Evolutionary conservation across 1,140 invertebrate species (phyloP).

Genomic region (Lepidurus apus): DNA sequence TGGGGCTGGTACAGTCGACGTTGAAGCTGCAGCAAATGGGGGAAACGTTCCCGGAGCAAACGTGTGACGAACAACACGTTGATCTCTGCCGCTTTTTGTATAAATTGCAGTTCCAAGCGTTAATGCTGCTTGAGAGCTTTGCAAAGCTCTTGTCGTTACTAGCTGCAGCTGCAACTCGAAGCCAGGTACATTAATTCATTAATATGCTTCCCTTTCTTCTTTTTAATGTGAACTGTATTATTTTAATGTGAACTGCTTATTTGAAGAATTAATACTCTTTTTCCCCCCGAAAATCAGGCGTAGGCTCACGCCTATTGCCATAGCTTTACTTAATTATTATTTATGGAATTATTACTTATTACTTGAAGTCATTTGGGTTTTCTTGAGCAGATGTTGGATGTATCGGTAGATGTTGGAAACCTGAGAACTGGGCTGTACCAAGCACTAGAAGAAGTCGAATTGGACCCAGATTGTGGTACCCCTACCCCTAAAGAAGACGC

Average conservation of each 20-base stretch:
- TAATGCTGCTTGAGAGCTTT: slow-evolving; percentile 83
- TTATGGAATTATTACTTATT: slow-evolving; percentile 2
- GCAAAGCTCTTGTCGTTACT: slow-evolving; percentile 75
- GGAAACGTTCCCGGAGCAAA: slow-evolving; percentile 51
- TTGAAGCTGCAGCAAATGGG: slow-evolving; percentile 66
- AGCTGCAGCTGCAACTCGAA: slow-evolving; percentile 47
- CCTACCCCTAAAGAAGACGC: neutral
- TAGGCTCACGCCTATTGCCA: too few relatives aligned
- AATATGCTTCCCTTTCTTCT: neutral
- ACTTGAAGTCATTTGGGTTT: slow-evolving; percentile 24
- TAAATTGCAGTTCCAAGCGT: slow-evolving; percentile 87
- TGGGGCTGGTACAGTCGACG: slow-evolving; percentile 66
- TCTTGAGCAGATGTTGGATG: slow-evolving; percentile 42
- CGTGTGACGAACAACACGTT: slow-evolving; percentile 52
- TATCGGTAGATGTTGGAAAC: slow-evolving; percentile 44
- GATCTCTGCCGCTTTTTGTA: slow-evolving; percentile 79
- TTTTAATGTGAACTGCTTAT: too few relatives aligned
- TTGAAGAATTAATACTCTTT: neutral
- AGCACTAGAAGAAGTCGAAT: slow-evolving; percentile 44
- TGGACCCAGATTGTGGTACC: slow-evolving; percentile 23
- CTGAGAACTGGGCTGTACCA: slow-evolving; percentile 43
- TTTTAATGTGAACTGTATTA: too few relatives aligned
- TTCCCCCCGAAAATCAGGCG: too few relatives aligned
- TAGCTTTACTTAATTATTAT: too few relatives aligned
- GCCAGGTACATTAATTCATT: slow-evolving; percentile 39